Evolutionary conservation across 2,797 vertebrate genomes (phyloP).

Genomic region (Ispidina picta): DNA sequence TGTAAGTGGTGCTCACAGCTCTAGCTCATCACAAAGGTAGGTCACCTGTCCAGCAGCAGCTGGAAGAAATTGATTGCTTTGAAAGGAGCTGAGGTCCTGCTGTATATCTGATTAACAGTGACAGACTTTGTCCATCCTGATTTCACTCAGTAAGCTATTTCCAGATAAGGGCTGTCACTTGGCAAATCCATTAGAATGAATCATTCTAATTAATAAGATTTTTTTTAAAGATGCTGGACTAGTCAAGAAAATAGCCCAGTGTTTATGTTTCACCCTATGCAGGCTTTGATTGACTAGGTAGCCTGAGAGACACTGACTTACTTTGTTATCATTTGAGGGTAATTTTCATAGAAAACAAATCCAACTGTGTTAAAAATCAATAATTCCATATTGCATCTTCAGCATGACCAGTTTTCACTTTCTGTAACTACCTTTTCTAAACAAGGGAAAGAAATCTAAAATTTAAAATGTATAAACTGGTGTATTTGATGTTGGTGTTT

Average conservation of each 20-base stretch:
- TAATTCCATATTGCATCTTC: neutral
- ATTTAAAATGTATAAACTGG: neutral
- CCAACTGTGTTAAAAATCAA: neutral
- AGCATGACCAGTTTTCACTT: neutral
- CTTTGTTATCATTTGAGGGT: neutral
- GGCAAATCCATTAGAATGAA: neutral
- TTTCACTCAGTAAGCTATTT: neutral
- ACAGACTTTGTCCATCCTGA: neutral
- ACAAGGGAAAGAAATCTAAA: neutral
- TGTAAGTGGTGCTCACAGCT: neutral
- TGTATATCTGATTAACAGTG: conserved; percentile 5
- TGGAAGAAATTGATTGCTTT: neutral
- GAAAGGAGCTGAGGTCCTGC: neutral
- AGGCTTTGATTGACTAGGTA: neutral
- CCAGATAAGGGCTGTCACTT: neutral
- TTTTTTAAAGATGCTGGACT: neutral
- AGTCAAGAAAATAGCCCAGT: neutral
- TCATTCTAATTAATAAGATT: neutral
- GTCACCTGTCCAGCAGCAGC: neutral
- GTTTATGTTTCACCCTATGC: neutral
- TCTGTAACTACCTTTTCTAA: neutral
- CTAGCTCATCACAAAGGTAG: neutral
- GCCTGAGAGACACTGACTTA: neutral
- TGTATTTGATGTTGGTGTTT: neutral
- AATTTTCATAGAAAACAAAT: neutral